Percentiles rank a stretch among this genome's conserved stretches.
Evolutionary conservation across 37 sponge, comb jelly and placozoan species (phyloP).

Genomic region (Bolinopsis microptera): DNA sequence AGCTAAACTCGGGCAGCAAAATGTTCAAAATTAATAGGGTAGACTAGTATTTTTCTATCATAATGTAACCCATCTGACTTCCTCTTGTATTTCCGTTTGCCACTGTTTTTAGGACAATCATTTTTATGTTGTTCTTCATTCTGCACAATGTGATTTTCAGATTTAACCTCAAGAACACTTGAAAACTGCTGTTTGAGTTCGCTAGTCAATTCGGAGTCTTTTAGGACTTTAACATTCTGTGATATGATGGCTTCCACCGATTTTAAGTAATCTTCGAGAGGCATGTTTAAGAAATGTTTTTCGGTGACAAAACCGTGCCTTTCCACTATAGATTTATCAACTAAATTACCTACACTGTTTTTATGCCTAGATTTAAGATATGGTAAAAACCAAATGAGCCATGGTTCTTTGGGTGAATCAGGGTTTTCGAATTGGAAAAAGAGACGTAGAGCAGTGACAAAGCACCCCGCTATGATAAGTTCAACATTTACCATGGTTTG

Average conservation of each 20-base stretch:
- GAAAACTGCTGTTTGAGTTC: background rate
- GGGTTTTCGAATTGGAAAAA: slow-evolving; percentile 32
- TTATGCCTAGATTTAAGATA: background rate
- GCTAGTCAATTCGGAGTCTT: background rate
- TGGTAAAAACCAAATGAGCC: slow-evolving; percentile 29
- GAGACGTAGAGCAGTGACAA: background rate
- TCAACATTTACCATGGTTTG: background rate
- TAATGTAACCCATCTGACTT: too few species aligned
- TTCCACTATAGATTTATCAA: background rate
- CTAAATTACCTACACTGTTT: background rate
- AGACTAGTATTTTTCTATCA: too few species aligned
- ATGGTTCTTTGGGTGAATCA: background rate
- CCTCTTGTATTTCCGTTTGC: too few species aligned
- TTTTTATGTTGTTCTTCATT: too few species aligned
- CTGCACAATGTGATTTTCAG: too few species aligned
- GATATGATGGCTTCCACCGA: background rate
- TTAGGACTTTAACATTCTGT: background rate
- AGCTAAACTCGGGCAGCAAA: too few species aligned
- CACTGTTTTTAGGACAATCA: too few species aligned
- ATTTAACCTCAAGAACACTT: too few species aligned
- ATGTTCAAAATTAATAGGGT: too few species aligned
- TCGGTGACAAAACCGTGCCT: background rate
- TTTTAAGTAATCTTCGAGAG: background rate
- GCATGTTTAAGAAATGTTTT: slow-evolving; percentile 32
- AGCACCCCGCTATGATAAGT: background rate